Evolutionary conservation across 2,113 vertebrate genomes (phyloP).

Genomic region (Sphyrna mokarran): DNA sequence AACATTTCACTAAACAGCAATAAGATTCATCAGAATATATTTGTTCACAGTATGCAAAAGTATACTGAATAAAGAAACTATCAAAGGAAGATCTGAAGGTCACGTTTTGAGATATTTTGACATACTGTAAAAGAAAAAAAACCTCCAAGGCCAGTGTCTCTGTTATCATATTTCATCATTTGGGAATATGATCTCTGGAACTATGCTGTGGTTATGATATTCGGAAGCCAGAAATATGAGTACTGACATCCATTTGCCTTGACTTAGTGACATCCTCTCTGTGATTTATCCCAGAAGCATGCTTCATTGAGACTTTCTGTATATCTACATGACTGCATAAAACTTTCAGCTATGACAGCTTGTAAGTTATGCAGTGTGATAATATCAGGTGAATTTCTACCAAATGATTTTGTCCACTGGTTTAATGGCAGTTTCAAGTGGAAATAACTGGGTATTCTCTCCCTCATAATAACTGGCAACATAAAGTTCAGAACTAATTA

Average conservation of each 20-base stretch:
- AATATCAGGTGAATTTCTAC: not conserved
- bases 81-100: conserved; percentile 35
- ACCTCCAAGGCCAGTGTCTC: not conserved
- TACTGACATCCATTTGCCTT: conserved; percentile 34
- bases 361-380: not conserved
- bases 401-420: not conserved
- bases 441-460: not conserved
- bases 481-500: not conserved
- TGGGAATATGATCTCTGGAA: conserved; percentile 19
- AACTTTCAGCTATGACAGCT: not conserved
- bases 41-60: not conserved
- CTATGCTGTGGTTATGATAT: conserved; percentile 5
- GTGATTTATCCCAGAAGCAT: conserved; percentile 26
- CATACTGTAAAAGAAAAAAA: conserved; percentile 23
- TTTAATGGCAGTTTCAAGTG: not conserved
- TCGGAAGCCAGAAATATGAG: conserved; percentile 34
- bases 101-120: conserved; percentile 25
- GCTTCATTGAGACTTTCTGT: not conserved
- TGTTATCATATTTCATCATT: conserved; percentile 20
- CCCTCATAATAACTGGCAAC: not conserved
- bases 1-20: not conserved
- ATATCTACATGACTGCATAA: not conserved
- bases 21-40: not conserved
- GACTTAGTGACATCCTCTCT: conserved; percentile 21
- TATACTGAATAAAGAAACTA: conserved; percentile 1